These are phyloP conservation scores for Octopus sinensis DNA, from an alignment of 1,140 invertebrate species.

Conservation along the genomic window DNA sequence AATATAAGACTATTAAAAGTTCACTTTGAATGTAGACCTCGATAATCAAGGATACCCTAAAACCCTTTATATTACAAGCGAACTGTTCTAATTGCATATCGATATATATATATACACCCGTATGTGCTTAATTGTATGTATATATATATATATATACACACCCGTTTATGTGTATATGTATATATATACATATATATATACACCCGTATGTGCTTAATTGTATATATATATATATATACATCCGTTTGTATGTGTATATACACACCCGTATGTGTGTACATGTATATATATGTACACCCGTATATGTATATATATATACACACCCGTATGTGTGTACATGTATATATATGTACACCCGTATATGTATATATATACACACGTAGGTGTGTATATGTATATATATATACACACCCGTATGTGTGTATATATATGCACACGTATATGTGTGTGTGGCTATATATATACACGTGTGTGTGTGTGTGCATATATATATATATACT, in stretches of 20 bases:
- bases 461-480: neutral
- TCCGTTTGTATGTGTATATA: neutral
- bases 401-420: neutral
- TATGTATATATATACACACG: neutral
- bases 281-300: neutral
- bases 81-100: too few relatives aligned
- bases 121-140: too few relatives aligned
- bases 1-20: too few relatives aligned
- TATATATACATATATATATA: neutral
- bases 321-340: neutral
- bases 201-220: neutral
- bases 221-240: neutral
- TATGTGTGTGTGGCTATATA: neutral
- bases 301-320: neutral
- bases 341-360: neutral
- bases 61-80: too few relatives aligned
- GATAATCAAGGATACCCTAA: too few relatives aligned
- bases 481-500: neutral
- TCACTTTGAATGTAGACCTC: too few relatives aligned
- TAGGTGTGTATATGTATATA: neutral
- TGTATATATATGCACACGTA: neutral
- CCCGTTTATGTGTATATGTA: neutral
- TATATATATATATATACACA: neutral
- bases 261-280: neutral
- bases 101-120: too few relatives aligned